These are phyloP conservation scores for Nemoura dubitans DNA, from an alignment of 2,888 invertebrate species.

Conservation along the genomic window DNA sequence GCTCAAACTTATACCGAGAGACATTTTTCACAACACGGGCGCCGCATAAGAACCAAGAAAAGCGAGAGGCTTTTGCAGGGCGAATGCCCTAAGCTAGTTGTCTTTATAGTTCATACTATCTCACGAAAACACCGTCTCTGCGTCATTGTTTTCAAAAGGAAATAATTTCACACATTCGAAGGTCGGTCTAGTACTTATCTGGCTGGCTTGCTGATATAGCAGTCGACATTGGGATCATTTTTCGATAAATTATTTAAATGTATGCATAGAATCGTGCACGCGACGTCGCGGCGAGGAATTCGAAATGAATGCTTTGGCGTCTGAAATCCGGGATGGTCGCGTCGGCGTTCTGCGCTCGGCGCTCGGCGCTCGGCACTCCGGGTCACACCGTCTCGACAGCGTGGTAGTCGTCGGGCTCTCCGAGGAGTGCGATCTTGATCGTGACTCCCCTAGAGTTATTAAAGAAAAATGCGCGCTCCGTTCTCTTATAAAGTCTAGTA, in stretches of 20 bases:
- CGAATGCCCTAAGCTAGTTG: background rate
- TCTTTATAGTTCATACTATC: background rate
- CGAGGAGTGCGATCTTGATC: background rate
- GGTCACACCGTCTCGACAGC: background rate
- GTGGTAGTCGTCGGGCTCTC: background rate
- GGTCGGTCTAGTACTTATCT: background rate
- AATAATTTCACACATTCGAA: background rate
- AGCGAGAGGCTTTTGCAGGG: background rate
- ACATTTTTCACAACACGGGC: too few relatives aligned
- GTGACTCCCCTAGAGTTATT: background rate
- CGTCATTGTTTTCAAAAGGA: conserved; percentile 7
- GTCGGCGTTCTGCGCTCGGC: too few relatives aligned
- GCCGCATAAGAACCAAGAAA: background rate
- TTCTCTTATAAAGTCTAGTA: background rate
- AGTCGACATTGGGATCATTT: background rate
- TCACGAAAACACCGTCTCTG: background rate
- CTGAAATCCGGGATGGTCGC: background rate
- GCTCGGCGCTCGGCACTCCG: too few relatives aligned
- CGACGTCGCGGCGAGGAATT: background rate
- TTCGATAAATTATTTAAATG: background rate
- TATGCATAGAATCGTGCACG: background rate
- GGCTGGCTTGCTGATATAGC: background rate
- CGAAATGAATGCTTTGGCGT: background rate
- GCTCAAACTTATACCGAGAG: background rate
- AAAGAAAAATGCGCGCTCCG: background rate